Base-by-base conservation (phyloP, 2,888 invertebrate genomes). In the Drosophila diplacantha region DNA sequence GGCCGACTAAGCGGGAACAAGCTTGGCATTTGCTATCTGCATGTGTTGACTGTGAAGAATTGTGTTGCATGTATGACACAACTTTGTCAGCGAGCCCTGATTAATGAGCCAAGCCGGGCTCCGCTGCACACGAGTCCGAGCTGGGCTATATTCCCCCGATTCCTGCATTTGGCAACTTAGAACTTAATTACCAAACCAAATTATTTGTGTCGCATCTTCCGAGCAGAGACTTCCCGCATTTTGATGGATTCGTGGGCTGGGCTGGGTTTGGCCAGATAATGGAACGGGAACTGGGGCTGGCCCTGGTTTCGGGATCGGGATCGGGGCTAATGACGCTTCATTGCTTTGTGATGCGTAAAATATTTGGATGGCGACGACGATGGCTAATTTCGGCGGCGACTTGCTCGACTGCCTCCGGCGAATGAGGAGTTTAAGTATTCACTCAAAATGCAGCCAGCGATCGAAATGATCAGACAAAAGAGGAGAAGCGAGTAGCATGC, bases 281-380 rank as follows among this genome's bases (percentile, higher is more conserved):
- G 44, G 16, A 16, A 24, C 6, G 18, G 24, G 44, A 44, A 44
- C 51, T 63, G 66, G 71, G 75, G 12, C 46, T 46, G 35, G 55
- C 44, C 46, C 31, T 20, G 12, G 37, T 2, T 3, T 37, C 60
- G 70, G n/a, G 41, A 39, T 6, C 38, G 38, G 38, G 14, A 64
- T 64, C 72, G 68, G 68, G 60, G 67, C 79, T 79, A 81, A 81
- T 81, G 80, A 81, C 74, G 53, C 52, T 72, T 70, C 61, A 80
- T 81, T 81, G 75, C 80, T 68, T 80, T 80, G 80, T 72, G 82
- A 80, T 72, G 80, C 82, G 75, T 81, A 69, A 80, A 81, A 80
- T 77, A 61, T 63, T 65, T 60, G 22, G 51, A 59, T 64, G 61
- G 20, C 39, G 47, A 24, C 38, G 22, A 20, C 44, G 52, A 53